Evolutionary conservation across 2,888 invertebrate genomes (phyloP).

Genomic region (Siphlonurus alternatus): DNA sequence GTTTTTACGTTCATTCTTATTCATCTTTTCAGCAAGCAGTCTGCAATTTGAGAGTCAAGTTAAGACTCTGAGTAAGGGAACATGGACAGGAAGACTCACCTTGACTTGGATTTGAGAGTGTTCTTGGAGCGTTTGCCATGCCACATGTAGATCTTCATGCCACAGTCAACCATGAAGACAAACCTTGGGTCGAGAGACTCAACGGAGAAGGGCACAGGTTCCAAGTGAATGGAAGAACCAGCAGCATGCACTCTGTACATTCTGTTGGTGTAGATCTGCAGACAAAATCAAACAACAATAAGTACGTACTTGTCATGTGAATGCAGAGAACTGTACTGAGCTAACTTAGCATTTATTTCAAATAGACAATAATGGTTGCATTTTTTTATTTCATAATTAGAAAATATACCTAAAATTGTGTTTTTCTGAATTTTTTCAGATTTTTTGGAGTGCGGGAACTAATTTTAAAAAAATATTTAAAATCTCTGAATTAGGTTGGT

Average conservation of each 20-base stretch:
- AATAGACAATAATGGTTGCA: no score
- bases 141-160: conserved; percentile 80
- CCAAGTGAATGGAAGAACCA: conserved; percentile 69
- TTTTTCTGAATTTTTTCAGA: no score
- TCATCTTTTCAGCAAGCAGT: conserved; percentile 93
- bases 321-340: no score
- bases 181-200: conserved; percentile 75
- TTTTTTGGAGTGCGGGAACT: no score
- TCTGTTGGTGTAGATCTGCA: conserved; percentile 61
- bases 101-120: conserved; percentile 70
- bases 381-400: no score
- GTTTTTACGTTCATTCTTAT: conserved; percentile 94
- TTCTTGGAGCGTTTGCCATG: conserved; percentile 73
- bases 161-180: conserved; percentile 83
- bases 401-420: no score
- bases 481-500: no score
- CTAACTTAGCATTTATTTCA: no score
- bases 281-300: no score
- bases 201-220: conserved; percentile 58
- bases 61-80: background rate
- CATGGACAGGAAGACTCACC: conserved; percentile 16
- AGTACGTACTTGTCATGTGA: no score
- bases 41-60: conserved; percentile 24
- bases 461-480: no score
- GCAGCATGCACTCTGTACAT: conserved; percentile 79